Evolutionary conservation across 2,888 invertebrate species (phyloP).

Genomic region (Agonopterix arenella): DNA sequence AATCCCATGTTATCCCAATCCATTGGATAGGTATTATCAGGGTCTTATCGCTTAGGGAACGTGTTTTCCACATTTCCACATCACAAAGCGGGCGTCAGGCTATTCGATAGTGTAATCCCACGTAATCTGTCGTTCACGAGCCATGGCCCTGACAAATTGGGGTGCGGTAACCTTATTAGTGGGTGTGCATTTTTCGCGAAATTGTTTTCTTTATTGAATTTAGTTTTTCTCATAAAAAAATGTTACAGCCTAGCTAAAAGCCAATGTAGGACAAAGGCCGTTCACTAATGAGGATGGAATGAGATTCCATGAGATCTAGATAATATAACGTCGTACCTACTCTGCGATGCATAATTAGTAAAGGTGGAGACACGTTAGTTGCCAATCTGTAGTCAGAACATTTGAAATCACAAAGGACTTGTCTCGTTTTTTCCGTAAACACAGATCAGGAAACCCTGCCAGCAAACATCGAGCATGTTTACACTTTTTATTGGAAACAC

Average conservation of each 20-base stretch:
- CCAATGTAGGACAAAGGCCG: too few species aligned
- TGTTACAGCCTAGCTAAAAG: too few species aligned
- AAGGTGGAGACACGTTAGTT: too few species aligned
- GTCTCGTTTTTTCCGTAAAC: too few species aligned
- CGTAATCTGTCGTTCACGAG: slow-evolving; percentile 24
- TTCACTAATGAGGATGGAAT: too few species aligned
- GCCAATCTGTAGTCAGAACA: too few species aligned
- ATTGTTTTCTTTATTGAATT: slow-evolving; percentile 18
- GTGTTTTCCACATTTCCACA: slow-evolving; percentile 16
- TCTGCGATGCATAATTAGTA: too few species aligned
- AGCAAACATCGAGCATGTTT: slow-evolving; percentile 15
- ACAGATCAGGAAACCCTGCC: background rate
- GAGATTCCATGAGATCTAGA: too few species aligned
- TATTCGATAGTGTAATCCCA: slow-evolving; percentile 22
- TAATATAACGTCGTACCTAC: too few species aligned
- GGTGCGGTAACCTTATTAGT: slow-evolving; percentile 24
- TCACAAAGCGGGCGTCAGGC: slow-evolving; percentile 15
- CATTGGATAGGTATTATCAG: slow-evolving; percentile 5
- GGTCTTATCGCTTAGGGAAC: slow-evolving; percentile 8
- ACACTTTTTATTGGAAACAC: slow-evolving; percentile 20
- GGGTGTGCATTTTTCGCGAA: slow-evolving; percentile 27
- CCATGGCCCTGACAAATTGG: slow-evolving; percentile 23
- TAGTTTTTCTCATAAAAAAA: too few species aligned
- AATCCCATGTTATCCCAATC: slow-evolving; percentile 9
- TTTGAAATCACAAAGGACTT: too few species aligned